Conservation (phyloP, 2,797 vertebrate species). For the Scolopax bukidnonensis region DNA sequence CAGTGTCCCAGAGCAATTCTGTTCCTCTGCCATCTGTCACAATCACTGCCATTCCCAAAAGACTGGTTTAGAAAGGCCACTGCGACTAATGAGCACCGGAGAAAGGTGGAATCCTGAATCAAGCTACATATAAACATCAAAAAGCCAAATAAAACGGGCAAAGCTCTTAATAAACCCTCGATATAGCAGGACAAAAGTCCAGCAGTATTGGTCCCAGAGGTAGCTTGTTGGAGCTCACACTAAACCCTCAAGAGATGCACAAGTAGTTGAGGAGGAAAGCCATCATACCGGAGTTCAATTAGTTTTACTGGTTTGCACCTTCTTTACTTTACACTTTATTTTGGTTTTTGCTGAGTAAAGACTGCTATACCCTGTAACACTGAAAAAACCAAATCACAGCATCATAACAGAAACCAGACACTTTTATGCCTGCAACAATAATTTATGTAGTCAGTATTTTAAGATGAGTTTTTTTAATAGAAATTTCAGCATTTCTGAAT, state of each 20-base stretch:
- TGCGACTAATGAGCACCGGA: conserved; percentile 72
- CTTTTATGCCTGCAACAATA: neutral
- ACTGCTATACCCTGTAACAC: neutral
- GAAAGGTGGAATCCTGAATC: conserved; percentile 69
- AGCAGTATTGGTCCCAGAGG: conserved; percentile 49
- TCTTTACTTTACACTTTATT: neutral
- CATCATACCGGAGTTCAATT: neutral
- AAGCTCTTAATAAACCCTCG: conserved; percentile 63
- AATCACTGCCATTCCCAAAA: conserved; percentile 69
- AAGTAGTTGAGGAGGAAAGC: neutral
- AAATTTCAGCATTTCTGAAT: neutral
- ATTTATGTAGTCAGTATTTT: neutral
- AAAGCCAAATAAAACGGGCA: conserved; percentile 54
- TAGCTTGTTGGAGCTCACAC: conserved; percentile 17
- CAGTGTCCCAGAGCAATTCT: conserved; percentile 64
- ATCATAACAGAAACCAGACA: neutral
- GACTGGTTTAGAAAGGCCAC: conserved; percentile 75
- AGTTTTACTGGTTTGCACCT: neutral
- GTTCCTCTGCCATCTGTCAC: conserved; percentile 79
- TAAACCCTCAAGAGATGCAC: conserved; percentile 45
- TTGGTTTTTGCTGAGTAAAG: neutral
- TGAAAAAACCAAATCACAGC: neutral
- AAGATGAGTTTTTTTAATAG: neutral
- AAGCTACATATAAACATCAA: conserved; percentile 72
- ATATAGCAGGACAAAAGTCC: conserved; percentile 60